A percentile compares a stretch with the other conserved stretches of the same genome.
Evolutionary conservation across 2,797 vertebrate species (phyloP).

Genomic region (Pampus argenteus): DNA sequence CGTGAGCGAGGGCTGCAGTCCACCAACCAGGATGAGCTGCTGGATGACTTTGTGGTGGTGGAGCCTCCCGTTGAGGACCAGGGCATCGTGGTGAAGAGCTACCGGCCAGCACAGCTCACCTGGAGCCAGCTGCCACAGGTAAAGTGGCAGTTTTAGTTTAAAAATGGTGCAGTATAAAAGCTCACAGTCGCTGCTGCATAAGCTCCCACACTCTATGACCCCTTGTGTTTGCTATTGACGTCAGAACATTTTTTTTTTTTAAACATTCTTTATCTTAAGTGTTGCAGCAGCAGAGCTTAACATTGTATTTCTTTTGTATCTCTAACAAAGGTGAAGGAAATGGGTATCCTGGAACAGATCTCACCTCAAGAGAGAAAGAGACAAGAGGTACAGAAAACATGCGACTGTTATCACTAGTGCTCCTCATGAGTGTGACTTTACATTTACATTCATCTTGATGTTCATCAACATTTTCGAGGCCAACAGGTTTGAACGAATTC

Average conservation of each 20-base stretch:
- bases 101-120: conserved; percentile 88
- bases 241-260: conserved; percentile 17
- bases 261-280: background rate
- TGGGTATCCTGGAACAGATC: conserved; percentile 84
- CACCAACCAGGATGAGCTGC: conserved; percentile 87
- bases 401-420: too few relatives aligned
- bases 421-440: background rate
- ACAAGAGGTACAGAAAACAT: conserved; percentile 88
- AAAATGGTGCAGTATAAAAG: conserved; percentile 6
- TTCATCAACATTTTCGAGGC: background rate
- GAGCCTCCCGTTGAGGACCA: conserved; percentile 73
- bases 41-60: conserved; percentile 81
- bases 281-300: background rate
- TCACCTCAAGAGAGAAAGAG: conserved; percentile 90
- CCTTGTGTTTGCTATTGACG: background rate
- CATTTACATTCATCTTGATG: background rate
- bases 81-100: conserved; percentile 91
- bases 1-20: conserved; percentile 92
- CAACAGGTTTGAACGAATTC: background rate
- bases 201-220: conserved; percentile 10
- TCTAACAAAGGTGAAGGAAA: conserved; percentile 88
- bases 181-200: background rate
- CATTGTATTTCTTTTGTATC: background rate
- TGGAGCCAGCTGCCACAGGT: conserved; percentile 98
- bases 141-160: too few relatives aligned